phyloP scores from a whole-genome alignment of 2,888 invertebrate genomes.

The Lasioglossum zephyrum region DNA sequence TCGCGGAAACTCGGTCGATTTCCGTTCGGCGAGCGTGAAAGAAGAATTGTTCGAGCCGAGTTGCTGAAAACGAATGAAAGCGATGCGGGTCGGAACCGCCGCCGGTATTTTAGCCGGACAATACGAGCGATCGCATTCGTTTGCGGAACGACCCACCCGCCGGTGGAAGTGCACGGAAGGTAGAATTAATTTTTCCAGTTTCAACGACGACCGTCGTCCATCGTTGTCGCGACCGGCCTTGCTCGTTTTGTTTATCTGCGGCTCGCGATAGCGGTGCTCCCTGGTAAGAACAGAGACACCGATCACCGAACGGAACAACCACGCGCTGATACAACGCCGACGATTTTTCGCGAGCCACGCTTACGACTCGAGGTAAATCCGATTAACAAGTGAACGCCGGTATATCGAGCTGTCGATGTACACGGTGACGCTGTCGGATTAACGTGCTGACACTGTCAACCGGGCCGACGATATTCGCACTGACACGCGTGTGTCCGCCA shows the following conservation, averaged over 20 bases:
- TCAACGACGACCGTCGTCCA: constrained; percentile 35
- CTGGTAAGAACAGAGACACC: not conserved
- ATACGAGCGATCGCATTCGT: constrained; percentile 57
- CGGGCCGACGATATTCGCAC: not conserved
- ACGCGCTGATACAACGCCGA: constrained; percentile 16
- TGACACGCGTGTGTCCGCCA: not conserved
- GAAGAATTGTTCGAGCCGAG: constrained; percentile 37
- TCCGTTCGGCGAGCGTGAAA: constrained; percentile 6
- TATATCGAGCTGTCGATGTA: constrained; percentile 37
- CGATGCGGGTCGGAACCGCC: constrained; percentile 24
- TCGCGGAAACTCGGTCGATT: constrained; percentile 16
- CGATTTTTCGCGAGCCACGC: constrained; percentile 22
- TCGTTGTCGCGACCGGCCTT: constrained; percentile 21
- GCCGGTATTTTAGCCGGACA: constrained; percentile 54
- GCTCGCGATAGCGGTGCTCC: not conserved
- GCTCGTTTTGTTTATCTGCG: constrained; percentile 30
- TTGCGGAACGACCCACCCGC: constrained; percentile 44
- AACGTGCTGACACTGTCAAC: constrained; percentile 40
- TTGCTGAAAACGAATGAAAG: constrained; percentile 50
- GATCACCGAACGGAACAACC: constrained; percentile 17
- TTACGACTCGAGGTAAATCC: constrained; percentile 52
- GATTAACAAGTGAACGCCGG: constrained; percentile 56
- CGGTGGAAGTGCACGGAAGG: constrained; percentile 19
- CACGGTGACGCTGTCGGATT: constrained; percentile 45
- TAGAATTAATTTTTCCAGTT: constrained; percentile 62